A percentile compares a stretch with the other conserved stretches of the same genome.
phyloP scores from a whole-genome alignment of 2,888 invertebrate species.

The Cenopis cana region DNA sequence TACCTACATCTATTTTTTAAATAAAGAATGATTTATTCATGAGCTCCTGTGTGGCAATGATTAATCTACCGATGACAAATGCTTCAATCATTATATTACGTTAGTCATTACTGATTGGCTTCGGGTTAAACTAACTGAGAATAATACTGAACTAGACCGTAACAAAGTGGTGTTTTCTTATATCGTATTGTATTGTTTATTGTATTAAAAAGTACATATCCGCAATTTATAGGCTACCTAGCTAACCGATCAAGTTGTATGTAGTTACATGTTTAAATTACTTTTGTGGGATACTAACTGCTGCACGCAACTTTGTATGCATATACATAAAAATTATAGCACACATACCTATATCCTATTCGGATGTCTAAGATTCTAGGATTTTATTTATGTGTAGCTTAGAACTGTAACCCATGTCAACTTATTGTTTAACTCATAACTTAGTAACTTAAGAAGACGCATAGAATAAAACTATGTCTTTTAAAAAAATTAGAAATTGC shows the following conservation, averaged over 20 bases:
- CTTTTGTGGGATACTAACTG: no score
- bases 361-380: no score
- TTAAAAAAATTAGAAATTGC: not conserved
- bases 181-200: not conserved
- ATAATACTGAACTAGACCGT: constrained; percentile 31
- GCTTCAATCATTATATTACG: constrained; percentile 37
- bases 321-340: no score
- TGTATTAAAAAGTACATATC: not conserved
- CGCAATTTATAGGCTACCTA: no score
- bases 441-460: no score
- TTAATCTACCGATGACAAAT: constrained; percentile 43
- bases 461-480: not conserved
- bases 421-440: no score
- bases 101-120: constrained; percentile 37
- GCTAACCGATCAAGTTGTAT: no score
- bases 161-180: constrained; percentile 3
- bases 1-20: constrained; percentile 30
- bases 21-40: constrained; percentile 41
- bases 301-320: no score
- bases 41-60: constrained; percentile 41
- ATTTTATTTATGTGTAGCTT: no score
- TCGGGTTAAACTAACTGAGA: constrained; percentile 29
- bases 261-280: no score
- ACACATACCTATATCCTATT: no score
- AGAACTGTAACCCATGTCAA: no score